A percentile compares a stretch with the other conserved stretches of the same genome.
These are phyloP conservation scores for Numida meleagris DNA, from an alignment of 2,113 vertebrate genomes.

Conservation along the genomic window DNA sequence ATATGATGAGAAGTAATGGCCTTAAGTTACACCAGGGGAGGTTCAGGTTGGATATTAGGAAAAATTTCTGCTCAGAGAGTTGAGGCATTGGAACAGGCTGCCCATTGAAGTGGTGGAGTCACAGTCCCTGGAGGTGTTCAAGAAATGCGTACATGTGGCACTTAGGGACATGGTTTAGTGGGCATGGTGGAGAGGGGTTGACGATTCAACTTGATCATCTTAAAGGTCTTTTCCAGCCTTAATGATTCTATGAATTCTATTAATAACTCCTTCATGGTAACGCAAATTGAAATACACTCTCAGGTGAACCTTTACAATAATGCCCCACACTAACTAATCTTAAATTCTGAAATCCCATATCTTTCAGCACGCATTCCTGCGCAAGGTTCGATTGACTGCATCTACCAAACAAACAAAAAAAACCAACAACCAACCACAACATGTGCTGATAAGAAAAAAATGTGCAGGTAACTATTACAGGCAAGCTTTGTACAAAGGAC, in stretches of 20 bases:
- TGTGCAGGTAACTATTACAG: neutral
- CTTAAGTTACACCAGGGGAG: no score
- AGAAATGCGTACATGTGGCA: no score
- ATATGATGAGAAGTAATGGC: no score
- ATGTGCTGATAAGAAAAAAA: neutral
- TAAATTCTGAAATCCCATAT: neutral
- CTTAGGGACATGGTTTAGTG: no score
- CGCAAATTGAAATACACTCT: neutral
- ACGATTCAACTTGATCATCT: neutral
- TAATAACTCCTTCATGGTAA: neutral
- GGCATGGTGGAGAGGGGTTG: neutral
- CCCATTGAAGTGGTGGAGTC: no score
- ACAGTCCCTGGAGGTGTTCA: no score
- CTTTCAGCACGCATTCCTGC: neutral
- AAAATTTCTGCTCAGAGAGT: no score
- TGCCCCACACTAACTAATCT: neutral
- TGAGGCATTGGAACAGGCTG: no score
- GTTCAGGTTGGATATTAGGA: no score
- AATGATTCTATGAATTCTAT: neutral
- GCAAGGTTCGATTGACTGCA: neutral
- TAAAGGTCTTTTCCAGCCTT: no score
- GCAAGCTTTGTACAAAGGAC: neutral
- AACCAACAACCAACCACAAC: rapidly evolving
- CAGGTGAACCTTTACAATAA: neutral
- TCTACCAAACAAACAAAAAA: neutral